Base-by-base conservation (phyloP, 2,888 invertebrate species). In the Netelia fuscicornis region DNA sequence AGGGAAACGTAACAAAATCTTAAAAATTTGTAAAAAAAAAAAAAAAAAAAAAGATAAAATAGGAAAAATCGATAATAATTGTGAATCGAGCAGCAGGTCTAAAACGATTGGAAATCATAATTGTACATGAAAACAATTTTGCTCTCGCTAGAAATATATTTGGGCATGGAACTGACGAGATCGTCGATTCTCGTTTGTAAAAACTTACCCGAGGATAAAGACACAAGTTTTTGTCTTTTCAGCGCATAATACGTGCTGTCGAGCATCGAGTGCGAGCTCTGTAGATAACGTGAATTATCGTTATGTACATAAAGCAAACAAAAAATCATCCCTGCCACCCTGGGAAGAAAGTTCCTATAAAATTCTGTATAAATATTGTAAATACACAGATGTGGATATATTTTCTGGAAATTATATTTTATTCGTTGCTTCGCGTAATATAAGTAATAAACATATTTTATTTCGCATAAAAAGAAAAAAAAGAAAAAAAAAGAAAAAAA, bases 331-430 rank as follows among this genome's bases (percentile, higher is more conserved):
- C 6, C n/a, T 48, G 17, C 20, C 25, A 42, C 72, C 20, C 25
- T 25, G 5, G 9, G 67, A 80, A 72, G 30, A 82, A 86, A 81
- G 85, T 83, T 87, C 86, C 87, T 87, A 77, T 60, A 54, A 9
- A 9, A 71, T 62, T 58, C 42, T 81, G 74, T 89, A 85, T 81
- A 79, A 86, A 80, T 83, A 83, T 76, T 89, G 90, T 89, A 89
- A 65, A 89, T 88, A 87, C 54, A 71, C 9, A 72, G 68, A 42
- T 52, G 67, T 42, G 17, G 65, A 25, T 85, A 80, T 88, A 88
- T 90, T 88, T 89, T 89, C 88, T 90, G 87, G 88, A 89, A 86
- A 90, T 85, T 86, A 48, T 78, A 84, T 72, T 68, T 67, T 79
- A 67, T 76, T 76, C 82, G 80, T 86, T 76, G 54, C 80, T 71